Base-by-base conservation (phyloP, 2,797 vertebrate genomes). In the Tragopan temminckii region DNA sequence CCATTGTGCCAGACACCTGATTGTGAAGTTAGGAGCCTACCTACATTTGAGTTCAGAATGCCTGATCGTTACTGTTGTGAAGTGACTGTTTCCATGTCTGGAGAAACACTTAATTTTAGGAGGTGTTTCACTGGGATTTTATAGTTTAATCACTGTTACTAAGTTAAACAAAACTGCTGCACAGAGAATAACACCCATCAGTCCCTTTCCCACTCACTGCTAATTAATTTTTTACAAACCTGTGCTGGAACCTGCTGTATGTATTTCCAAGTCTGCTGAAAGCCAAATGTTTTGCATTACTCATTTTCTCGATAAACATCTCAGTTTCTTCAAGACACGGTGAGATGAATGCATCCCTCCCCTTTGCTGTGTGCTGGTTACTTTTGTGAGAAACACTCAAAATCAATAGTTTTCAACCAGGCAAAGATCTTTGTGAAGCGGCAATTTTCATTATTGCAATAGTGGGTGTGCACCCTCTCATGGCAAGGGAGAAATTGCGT, bases 171-270 rank as follows among this genome's bases (percentile, higher is more conserved):
- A 78, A 52, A 81, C 42, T 50, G 40, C 57, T 74, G 35, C 71
- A 55, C 52, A 52, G 80, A 69, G 57, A 70, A 57, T 59, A 85
- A 85, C 21, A 85, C 50, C 68, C 67, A 62, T 78, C 5, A 12
- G 43, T 91, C 42, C 48, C 85, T 85, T 88, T 48, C 81, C 53
- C 24, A 76, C 88, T 93, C 24, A 10, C 27, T 82, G 63, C 58
- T 93, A 82, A 93, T 88, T 91, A 82, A 67, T 67, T 62, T 90
- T 75, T 79, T 40, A 75, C 50, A 57, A 59, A 88, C 58, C 63
- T 94, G 29, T 70, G 35, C 80, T 82, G 35, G 58, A 88, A 70
- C 71, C 77, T 93, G 72, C 58, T 70, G 2, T 71, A 33, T 78
- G n/a, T 69, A n/a, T 82, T 70, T 82, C 58, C 24, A 76, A 63